Evolutionary conservation across 2,888 invertebrate species (phyloP).

Genomic region (Drosophila pseudotakahashii): DNA sequence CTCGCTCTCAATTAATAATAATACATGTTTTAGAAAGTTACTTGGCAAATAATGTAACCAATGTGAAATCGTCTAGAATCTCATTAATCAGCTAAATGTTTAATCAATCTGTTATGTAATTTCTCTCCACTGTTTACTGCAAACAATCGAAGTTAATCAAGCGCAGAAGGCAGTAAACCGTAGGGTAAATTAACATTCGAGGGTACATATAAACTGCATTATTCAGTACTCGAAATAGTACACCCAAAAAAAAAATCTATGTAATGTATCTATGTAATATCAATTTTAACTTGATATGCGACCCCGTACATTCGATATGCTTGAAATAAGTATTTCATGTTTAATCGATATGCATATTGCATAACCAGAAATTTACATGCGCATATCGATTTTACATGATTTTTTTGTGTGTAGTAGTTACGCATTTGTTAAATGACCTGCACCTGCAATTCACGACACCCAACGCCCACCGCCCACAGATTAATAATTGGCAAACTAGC

Average conservation of each 20-base stretch:
- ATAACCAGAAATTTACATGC: no score
- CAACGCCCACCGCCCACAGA: conserved; percentile 16
- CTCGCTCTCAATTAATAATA: not conserved
- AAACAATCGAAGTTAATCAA: conserved; percentile 2
- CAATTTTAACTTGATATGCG: no score
- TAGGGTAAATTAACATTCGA: not conserved
- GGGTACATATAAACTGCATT: conserved; percentile 6
- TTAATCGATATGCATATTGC: no score
- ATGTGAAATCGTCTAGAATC: no score
- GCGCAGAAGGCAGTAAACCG: not conserved
- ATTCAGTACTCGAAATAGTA: conserved; percentile 1
- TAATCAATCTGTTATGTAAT: not conserved
- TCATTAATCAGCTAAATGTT: not conserved
- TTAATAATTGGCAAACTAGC: conserved; percentile 8
- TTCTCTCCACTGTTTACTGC: not conserved
- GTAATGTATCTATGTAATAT: no score
- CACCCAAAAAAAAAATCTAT: no score
- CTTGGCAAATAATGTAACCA: not conserved
- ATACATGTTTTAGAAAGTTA: conserved; percentile 3
- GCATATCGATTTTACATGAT: no score
- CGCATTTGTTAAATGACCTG: conserved; percentile 10
- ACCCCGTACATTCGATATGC: no score
- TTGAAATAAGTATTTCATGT: no score
- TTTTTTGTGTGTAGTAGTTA: no score
- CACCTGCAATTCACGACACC: conserved; percentile 26